Percentiles rank a stretch among this genome's conserved stretches.
Evolutionary conservation across 1,140 invertebrate genomes (phyloP).

Genomic region (Lethocerus indicus): DNA sequence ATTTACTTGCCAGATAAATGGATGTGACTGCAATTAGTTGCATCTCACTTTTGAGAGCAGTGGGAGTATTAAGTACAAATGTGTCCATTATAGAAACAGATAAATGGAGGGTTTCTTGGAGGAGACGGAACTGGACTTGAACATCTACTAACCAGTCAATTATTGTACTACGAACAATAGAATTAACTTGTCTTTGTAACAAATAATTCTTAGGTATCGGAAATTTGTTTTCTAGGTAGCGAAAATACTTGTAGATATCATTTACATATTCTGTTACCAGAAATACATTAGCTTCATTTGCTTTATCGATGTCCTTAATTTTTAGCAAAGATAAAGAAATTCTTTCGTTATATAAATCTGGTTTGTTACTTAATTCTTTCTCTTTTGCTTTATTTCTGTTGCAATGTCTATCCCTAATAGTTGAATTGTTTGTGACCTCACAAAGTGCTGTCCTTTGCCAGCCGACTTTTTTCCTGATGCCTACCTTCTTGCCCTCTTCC

Average conservation of each 20-base stretch:
- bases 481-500: too few relatives aligned
- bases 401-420: too few relatives aligned
- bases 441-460: too few relatives aligned
- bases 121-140: not conserved
- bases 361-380: too few relatives aligned
- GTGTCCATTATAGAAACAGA: conserved; percentile 4
- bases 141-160: conserved; percentile 6
- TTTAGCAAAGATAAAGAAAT: too few relatives aligned
- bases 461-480: too few relatives aligned
- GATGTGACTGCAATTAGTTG: conserved; percentile 2
- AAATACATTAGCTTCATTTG: not conserved
- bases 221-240: not conserved
- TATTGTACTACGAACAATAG: not conserved
- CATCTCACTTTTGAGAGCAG: not conserved
- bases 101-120: conserved; percentile 7
- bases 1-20: not conserved
- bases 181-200: not conserved
- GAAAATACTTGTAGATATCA: conserved; percentile 2
- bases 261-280: conserved; percentile 3
- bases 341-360: too few relatives aligned
- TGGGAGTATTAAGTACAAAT: not conserved
- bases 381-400: too few relatives aligned
- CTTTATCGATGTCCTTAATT: conserved; percentile 5
- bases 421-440: too few relatives aligned
- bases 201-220: not conserved